A percentile compares a stretch with the other conserved stretches of the same genome.
Conservation (phyloP, 2,888 invertebrate genomes). For the Xestia c-nigrum region DNA sequence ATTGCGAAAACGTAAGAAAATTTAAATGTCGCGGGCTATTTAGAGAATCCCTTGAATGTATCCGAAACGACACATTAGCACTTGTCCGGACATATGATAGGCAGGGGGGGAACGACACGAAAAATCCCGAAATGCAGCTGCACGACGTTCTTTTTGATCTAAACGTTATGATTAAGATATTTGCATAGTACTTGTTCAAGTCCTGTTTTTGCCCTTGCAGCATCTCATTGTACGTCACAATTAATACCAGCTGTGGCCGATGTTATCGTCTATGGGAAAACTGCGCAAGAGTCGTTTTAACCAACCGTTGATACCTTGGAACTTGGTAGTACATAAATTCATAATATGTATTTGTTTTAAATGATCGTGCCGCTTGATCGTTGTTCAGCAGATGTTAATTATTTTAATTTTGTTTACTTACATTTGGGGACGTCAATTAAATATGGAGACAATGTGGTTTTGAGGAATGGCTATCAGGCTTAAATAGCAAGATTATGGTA, state of each 20-base stretch:
- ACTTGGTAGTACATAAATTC: constrained; percentile 39
- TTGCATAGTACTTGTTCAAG: constrained; percentile 60
- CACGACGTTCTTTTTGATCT: constrained; percentile 1
- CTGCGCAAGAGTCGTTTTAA: constrained; percentile 60
- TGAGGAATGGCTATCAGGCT: not conserved
- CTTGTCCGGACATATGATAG: not conserved
- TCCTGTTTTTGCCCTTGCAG: constrained; percentile 70
- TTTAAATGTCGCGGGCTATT: too few species aligned
- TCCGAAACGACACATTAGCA: not conserved
- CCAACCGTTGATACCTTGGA: constrained; percentile 53
- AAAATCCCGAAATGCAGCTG: not conserved
- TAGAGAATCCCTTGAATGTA: not conserved
- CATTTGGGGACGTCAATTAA: not conserved
- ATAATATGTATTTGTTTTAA: constrained; percentile 35
- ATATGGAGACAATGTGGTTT: not conserved
- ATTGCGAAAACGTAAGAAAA: too few species aligned
- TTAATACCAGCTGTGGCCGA: constrained; percentile 72
- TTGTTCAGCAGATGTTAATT: not conserved
- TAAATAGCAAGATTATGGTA: too few species aligned
- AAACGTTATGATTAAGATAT: constrained; percentile 35
- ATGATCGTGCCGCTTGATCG: not conserved
- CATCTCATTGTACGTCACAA: constrained; percentile 73
- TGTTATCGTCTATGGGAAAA: constrained; percentile 77
- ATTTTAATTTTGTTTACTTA: not conserved
- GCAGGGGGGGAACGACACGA: not conserved